A percentile compares a stretch with the other conserved stretches of the same genome.
These are phyloP conservation scores for Hypolimnas misippus DNA, from an alignment of 2,888 invertebrate genomes.

Conservation along the genomic window DNA sequence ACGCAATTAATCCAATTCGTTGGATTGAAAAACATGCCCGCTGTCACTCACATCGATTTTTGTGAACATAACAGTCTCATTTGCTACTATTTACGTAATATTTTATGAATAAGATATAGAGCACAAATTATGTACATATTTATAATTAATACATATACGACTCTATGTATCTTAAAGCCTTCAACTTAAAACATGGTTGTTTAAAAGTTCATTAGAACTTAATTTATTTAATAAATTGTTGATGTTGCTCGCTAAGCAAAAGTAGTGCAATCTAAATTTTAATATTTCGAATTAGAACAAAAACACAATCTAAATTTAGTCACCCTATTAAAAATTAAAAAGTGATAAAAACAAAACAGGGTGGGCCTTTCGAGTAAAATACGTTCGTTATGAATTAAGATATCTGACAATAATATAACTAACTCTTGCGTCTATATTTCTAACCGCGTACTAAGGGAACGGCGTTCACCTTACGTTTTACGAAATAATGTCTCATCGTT, in stretches of 20 bases:
- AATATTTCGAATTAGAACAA: constrained; percentile 18
- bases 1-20: constrained; percentile 41
- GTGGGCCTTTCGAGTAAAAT: constrained; percentile 53
- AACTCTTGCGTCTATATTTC: constrained; percentile 50
- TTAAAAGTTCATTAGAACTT: constrained; percentile 30
- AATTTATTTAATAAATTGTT: constrained; percentile 35
- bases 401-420: constrained; percentile 79
- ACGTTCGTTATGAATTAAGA: constrained; percentile 73
- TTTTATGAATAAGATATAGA: constrained; percentile 53
- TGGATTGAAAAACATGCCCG: background rate
- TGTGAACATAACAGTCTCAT: constrained; percentile 14
- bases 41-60: constrained; percentile 22
- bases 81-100: constrained; percentile 43
- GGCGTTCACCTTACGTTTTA: constrained; percentile 15
- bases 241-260: constrained; percentile 26
- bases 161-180: constrained; percentile 51
- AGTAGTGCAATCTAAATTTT: constrained; percentile 27
- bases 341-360: constrained; percentile 69
- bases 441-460: constrained; percentile 25
- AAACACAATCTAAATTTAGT: constrained; percentile 21
- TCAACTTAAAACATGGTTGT: constrained; percentile 43
- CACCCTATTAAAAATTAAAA: constrained; percentile 54
- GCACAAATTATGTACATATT: constrained; percentile 58
- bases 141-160: constrained; percentile 26
- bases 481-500: constrained; percentile 30